phyloP scores from a whole-genome alignment of 2,113 vertebrate species.

The Pachyramphus minor region DNA sequence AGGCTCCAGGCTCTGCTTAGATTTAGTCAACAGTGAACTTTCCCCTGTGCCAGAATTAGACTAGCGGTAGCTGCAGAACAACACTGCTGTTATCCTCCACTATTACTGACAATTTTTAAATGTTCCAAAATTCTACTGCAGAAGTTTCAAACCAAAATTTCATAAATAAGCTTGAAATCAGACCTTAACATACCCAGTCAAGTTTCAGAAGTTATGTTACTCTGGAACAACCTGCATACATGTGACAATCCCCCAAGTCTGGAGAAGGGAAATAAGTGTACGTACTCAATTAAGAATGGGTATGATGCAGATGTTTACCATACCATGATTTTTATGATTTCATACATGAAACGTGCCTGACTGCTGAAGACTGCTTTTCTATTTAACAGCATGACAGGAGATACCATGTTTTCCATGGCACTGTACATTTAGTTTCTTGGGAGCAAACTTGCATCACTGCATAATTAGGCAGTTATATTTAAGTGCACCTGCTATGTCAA shows the following conservation, averaged over 20 bases:
- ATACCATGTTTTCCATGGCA: conserved; percentile 2
- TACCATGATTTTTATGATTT: neutral
- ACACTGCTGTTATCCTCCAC: neutral
- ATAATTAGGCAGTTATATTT: conserved; percentile 62
- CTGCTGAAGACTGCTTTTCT: neutral
- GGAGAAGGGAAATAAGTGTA: neutral
- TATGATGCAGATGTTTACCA: neutral
- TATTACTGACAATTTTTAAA: neutral
- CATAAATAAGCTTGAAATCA: neutral
- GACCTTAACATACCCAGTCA: neutral
- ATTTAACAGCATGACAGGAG: neutral
- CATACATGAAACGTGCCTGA: neutral
- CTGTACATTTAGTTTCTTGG: conserved; percentile 54
- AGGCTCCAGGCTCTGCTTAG: neutral
- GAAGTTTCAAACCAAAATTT: neutral
- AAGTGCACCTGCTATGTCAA: conserved; percentile 56
- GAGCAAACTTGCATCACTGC: conserved; percentile 43
- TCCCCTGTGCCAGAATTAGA: neutral
- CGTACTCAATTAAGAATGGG: neutral
- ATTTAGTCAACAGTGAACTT: neutral
- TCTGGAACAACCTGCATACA: neutral
- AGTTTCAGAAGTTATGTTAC: neutral
- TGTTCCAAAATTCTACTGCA: neutral
- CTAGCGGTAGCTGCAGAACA: neutral
- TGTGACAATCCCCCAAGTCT: neutral